A percentile compares a stretch with the other conserved stretches of the same genome.
Conservation (phyloP, 2,888 invertebrate species). For the Terebella lapidaria region DNA sequence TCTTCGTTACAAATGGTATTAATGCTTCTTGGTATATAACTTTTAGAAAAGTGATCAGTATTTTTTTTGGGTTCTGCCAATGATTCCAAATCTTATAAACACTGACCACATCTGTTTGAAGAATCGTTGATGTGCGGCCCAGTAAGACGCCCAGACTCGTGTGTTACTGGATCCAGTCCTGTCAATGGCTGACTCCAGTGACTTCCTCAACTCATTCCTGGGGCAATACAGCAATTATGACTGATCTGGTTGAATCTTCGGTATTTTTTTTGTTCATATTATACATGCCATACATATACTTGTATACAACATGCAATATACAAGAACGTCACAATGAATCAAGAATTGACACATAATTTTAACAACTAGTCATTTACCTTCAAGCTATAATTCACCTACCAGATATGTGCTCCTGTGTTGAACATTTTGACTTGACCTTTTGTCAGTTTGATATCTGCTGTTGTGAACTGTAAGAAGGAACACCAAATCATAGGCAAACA, state of each 20-base stretch:
- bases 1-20: no score
- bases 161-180: conserved; percentile 30
- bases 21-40: no score
- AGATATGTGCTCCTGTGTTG: conserved; percentile 43
- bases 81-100: no score
- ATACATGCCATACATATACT: no score
- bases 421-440: conserved; percentile 42
- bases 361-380: background rate
- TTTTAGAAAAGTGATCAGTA: no score
- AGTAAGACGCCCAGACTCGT: conserved; percentile 42
- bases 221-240: background rate
- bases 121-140: conserved; percentile 50
- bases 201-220: conserved; percentile 46
- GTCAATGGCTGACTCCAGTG: conserved; percentile 34
- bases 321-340: no score
- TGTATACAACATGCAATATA: no score
- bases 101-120: conserved; percentile 50
- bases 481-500: background rate
- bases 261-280: no score
- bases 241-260: background rate
- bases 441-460: conserved; percentile 37
- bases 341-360: no score
- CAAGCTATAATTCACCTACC: conserved; percentile 28
- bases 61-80: no score
- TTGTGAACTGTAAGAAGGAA: conserved; percentile 37